phyloP scores from a whole-genome alignment of 23 tunicate genomes.

The Clavelina lepadiformis region DNA sequence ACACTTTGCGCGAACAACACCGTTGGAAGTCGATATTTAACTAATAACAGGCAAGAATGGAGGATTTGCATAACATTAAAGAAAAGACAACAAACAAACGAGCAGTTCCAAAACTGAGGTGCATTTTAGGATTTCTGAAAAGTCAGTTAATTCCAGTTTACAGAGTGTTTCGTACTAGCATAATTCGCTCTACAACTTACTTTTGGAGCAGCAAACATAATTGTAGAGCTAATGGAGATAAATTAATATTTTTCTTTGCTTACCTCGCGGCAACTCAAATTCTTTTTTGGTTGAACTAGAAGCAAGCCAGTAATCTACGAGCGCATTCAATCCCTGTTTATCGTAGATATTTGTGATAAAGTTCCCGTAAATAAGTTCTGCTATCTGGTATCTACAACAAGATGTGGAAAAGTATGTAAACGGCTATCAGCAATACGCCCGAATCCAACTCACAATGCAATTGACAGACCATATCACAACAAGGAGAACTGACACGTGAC shows the following conservation, averaged over 20 bases:
- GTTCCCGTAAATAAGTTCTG: conserved; percentile 72
- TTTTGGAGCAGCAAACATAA: too few relatives aligned
- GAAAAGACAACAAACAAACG: neutral
- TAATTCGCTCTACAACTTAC: too few relatives aligned
- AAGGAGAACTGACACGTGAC: too few relatives aligned
- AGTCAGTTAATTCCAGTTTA: neutral
- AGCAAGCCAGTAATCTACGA: conserved; percentile 87
- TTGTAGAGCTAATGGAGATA: too few relatives aligned
- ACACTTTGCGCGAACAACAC: conserved; percentile 67
- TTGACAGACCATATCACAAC: too few relatives aligned
- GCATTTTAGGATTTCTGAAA: neutral
- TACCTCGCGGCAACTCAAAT: conserved; percentile 83
- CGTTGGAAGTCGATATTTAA: conserved; percentile 80
- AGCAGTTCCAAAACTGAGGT: neutral
- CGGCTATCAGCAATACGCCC: too few relatives aligned
- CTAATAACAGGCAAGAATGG: conserved; percentile 16
- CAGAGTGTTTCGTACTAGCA: too few relatives aligned
- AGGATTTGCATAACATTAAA: neutral
- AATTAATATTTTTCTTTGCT: too few relatives aligned
- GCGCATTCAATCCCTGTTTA: conserved; percentile 60
- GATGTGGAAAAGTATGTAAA: neutral
- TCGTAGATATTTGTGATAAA: conserved; percentile 55
- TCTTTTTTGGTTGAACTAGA: conserved; percentile 79
- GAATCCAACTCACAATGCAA: neutral
- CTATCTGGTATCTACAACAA: conserved; percentile 54